Evolutionary conservation across 1,140 invertebrate species (phyloP), one percentile per base, ranked within the genome.

Genomic region (Drosophila lacteicornis): DNA sequence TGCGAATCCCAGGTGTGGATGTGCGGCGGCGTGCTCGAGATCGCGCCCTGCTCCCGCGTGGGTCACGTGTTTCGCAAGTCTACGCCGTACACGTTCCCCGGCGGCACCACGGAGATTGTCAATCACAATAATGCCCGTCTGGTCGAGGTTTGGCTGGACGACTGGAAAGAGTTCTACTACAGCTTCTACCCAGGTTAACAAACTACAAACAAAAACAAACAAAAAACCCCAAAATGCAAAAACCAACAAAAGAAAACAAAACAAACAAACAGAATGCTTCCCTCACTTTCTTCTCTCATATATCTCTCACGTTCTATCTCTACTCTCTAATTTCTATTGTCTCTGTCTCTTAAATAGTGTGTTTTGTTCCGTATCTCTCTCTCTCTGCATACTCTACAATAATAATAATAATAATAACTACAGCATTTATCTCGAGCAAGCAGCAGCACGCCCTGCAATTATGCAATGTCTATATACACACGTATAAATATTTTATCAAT

Each of bases 51-150:
- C 93, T 98, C 97, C 79, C 97, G 97, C 94, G 98, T 98, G 81
- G 97, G 98, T 81, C 98, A 99, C 94, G 98, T 99, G 80, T 99
- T 99, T 95, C 96, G 99, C 92, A 99, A 99, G 95, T 98, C 98
- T 83, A 99, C 98, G 82, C 99, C 99, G 46, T 99, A 99, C 94
- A 98, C 98, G 81, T 99, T 99, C 94, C 99, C 99, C 67, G 99
- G 99, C 86, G 99, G 99, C 83, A 99, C 98, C 82, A 97, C 98
- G 92, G 97, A 97, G 93, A 98, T 99, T 93, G 97, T 99, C 93
- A 98, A 99, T 95, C 98, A 99, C 95, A 99, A 99, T 95, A 98
- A 98, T 95, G 98, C 97, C 81, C 95, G 98, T 83, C 95, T 99
- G 88, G 98, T 98, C 74, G 97, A 98, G 94, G 98, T 99, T 83